A percentile compares a stretch with the other conserved stretches of the same genome.
These are phyloP conservation scores for Caenorhabditis doughertyi DNA, from an alignment of 2,888 invertebrate genomes.

Conservation along the genomic window DNA sequence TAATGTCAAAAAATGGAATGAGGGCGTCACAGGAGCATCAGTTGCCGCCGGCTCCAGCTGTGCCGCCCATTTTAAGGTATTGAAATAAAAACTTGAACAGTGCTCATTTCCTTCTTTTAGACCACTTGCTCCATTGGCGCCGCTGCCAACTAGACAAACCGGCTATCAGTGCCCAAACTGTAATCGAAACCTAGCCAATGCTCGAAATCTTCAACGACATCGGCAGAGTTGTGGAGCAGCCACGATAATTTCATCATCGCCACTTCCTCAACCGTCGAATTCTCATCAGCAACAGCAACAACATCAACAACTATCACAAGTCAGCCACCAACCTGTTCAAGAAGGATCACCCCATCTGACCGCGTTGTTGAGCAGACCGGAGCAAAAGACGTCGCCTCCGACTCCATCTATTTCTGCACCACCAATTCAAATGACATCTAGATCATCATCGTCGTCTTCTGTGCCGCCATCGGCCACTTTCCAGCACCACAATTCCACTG, in stretches of 20 bases:
- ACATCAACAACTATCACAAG: background rate
- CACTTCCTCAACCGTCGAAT: background rate
- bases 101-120: background rate
- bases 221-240: slow-evolving; percentile 20
- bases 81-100: background rate
- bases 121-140: background rate
- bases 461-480: slow-evolving; percentile 4
- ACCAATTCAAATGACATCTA: background rate
- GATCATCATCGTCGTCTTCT: background rate
- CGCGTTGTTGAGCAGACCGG: background rate
- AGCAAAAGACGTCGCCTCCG: background rate
- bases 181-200: slow-evolving; percentile 9
- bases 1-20: slow-evolving; percentile 63
- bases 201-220: slow-evolving; percentile 43
- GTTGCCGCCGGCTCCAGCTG: background rate
- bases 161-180: slow-evolving; percentile 37
- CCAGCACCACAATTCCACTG: slow-evolving; percentile 32
- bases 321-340: background rate
- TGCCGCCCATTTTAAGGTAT: no score
- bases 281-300: background rate
- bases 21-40: background rate
- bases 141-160: background rate
- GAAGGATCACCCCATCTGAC: background rate
- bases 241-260: background rate
- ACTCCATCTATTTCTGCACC: slow-evolving; percentile 17